Evolutionary conservation across 2,113 vertebrate species (phyloP), one percentile per base, ranked within the genome.

Genomic region (Columba livia): DNA sequence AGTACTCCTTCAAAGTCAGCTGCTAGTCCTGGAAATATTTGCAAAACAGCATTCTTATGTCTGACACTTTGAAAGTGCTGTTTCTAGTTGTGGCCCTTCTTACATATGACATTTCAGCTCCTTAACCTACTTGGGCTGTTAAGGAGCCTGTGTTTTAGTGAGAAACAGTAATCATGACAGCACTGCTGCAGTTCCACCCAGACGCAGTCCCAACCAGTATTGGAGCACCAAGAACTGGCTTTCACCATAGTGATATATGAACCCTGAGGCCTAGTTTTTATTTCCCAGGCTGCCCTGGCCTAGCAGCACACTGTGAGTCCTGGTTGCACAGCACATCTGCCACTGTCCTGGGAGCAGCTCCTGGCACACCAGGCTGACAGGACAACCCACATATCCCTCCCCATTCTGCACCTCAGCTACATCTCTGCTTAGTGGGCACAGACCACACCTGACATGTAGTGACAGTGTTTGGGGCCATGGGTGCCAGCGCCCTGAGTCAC

Each of bases 391-490:
- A 3, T 44, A 11, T 5, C 10, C 13, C 51, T 31, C 11, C 15
- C n/a, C 8, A 15, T 23, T 3, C 50, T 3, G 19, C 48, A 26
- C 28, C 56, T n/a, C 6, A 0, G 28, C 16, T 5, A 6, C 23
- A 2, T 10, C 19, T 18, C 28, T 11, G 51, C 48, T 42, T 57
- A 23, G 32, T 20, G 23, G 44, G 61, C 11, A 0, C 34, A 4
- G 24, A 31, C 11, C 32, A 19, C 36, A 19, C 4, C 28, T 10
- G 14, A 25, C n/a, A 10, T 0, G 1, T 3, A 0, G 5, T 3
- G 23, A 57, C 4, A 1, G 0, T 1, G 19, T 31, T 7, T 28
- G 9, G 9, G 29, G 31, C 18, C 11, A 21, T 0, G 0, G 11
- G 5, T 15, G 15, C 6, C 79, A 42, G 29, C 12, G 9, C 34